Evolutionary conservation across 2,888 invertebrate genomes (phyloP).

Genomic region (Copidosoma aretas): DNA sequence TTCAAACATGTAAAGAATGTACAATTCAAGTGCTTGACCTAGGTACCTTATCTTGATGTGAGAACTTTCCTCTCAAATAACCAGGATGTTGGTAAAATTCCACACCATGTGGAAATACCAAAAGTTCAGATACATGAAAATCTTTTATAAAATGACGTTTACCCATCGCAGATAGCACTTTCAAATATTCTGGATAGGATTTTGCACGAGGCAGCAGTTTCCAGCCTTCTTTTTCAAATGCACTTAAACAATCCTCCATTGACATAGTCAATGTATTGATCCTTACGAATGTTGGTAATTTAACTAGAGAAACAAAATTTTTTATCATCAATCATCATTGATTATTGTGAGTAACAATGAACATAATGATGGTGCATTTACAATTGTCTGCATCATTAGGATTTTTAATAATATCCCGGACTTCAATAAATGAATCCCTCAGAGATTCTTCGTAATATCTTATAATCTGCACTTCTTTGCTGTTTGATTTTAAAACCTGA

Average conservation of each 20-base stretch:
- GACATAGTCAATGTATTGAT: constrained; percentile 79
- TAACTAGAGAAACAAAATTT: constrained; percentile 48
- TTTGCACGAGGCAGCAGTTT: constrained; percentile 65
- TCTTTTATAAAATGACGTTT: constrained; percentile 77
- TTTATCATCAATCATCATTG: not conserved
- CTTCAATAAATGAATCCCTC: constrained; percentile 57
- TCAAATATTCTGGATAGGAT: constrained; percentile 71
- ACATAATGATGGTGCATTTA: not conserved
- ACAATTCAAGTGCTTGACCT: not conserved
- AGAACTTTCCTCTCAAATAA: constrained; percentile 75
- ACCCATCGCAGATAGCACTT: constrained; percentile 65
- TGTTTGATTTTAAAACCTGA: constrained; percentile 70
- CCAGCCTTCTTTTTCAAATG: constrained; percentile 77
- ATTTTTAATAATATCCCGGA: constrained; percentile 32
- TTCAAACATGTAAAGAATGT: not conserved
- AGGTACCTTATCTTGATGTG: constrained; percentile 93
- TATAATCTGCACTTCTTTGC: constrained; percentile 76
- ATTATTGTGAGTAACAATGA: not conserved
- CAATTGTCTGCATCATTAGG: constrained; percentile 40
- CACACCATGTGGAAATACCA: constrained; percentile 82
- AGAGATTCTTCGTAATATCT: constrained; percentile 71
- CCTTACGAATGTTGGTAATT: constrained; percentile 83
- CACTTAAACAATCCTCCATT: constrained; percentile 71
- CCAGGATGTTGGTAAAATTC: constrained; percentile 73
- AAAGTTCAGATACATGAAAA: constrained; percentile 82